Base-by-base conservation (phyloP, 1,140 invertebrate species). In the Magallana angulata region DNA sequence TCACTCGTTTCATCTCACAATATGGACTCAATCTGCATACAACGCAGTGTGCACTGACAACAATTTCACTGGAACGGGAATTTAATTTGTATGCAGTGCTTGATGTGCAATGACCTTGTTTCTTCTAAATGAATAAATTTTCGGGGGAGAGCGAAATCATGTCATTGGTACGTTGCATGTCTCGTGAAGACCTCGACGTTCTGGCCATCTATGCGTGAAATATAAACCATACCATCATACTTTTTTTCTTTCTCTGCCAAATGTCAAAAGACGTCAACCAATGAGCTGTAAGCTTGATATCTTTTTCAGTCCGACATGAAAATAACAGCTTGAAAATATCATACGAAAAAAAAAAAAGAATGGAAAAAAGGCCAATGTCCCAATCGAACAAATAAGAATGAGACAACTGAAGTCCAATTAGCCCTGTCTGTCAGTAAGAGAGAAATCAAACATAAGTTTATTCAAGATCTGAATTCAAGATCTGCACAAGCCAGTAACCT, bases 251-350 rank as follows among this genome's bases (percentile, higher is more conserved):
- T 71, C 36, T 71, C 36, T 76, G 18, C 7, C 36, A 30, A 71
- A 71, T 30, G 24, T 30, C 11, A 36, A 24, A 76, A 76, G 36
- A 18, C 18, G 18, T 76, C 12, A 8, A 30, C 24, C 68, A 76
- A 76, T 76, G 18, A 71, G 64, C 16, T 18, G 68, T 11, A 36
- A 30, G 68, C 68, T 30, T 48, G 7, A 76, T 24, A 24, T 71
- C 18, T 71, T 24, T 30, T 36, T 24, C 2, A 30, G 18, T 76
- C 36, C 36, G 30, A 76, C 68, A 36, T 76, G 68, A 76, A 12
- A 76, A 76, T 36, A 30, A 30, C 68, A 76, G 68, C 24, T 76
- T 76, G 68, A 76, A 76, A 76, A 76, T 30, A 30, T 76, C 68
- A 76, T 76, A 24, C 68, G 24, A 8, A 30, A 36, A 18, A 71